phyloP scores from a whole-genome alignment of 2,113 vertebrate genomes.

The Pelobates fuscus region DNA sequence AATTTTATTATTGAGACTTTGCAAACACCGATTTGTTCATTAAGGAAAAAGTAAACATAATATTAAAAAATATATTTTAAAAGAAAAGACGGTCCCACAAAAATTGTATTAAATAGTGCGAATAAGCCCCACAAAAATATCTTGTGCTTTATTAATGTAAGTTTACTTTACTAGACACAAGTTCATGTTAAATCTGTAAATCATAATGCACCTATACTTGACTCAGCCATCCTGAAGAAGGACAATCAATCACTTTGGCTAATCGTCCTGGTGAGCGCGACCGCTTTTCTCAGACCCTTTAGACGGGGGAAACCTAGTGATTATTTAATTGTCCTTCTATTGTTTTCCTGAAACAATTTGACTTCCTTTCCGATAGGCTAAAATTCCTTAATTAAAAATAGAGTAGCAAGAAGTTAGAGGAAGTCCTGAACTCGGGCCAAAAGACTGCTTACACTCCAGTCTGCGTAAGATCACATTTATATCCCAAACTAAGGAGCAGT shows the following conservation, averaged over 20 bases:
- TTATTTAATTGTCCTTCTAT: conserved; percentile 79
- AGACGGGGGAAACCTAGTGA: conserved; percentile 70
- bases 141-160: too few relatives aligned
- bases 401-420: conserved; percentile 67
- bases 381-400: conserved; percentile 86
- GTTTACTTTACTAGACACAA: too few relatives aligned
- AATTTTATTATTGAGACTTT: too few relatives aligned
- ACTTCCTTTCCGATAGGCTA: conserved; percentile 84
- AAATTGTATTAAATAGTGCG: too few relatives aligned
- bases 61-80: too few relatives aligned
- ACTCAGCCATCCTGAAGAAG: neutral
- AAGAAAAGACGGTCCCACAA: too few relatives aligned
- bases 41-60: too few relatives aligned
- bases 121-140: too few relatives aligned
- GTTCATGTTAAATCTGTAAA: too few relatives aligned
- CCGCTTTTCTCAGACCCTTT: conserved; percentile 56
- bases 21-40: too few relatives aligned
- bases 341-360: conserved; percentile 95
- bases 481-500: conserved; percentile 56
- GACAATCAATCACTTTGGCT: neutral
- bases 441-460: conserved; percentile 68
- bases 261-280: neutral
- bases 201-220: too few relatives aligned
- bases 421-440: conserved; percentile 77
- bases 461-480: conserved; percentile 66